Percentiles rank a stretch among this genome's conserved stretches.
Evolutionary conservation across 2,113 vertebrate genomes (phyloP).

Genomic region (Colistium nudipinnis): DNA sequence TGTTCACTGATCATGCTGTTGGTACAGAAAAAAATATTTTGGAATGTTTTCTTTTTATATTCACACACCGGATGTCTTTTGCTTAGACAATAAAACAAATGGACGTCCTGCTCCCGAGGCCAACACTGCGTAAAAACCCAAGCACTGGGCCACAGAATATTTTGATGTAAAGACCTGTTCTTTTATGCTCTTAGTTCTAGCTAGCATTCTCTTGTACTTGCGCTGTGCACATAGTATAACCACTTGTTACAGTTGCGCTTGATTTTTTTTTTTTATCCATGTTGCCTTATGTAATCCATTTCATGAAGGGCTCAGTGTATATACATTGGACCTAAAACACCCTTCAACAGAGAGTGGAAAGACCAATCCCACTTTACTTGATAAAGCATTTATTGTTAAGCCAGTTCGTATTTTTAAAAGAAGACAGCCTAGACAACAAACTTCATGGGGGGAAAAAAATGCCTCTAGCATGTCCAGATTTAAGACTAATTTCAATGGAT

Average conservation of each 20-base stretch:
- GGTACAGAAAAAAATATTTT: constrained; percentile 42
- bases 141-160: constrained; percentile 60
- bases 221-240: constrained; percentile 17
- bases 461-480: constrained; percentile 63
- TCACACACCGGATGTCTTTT: too few species aligned
- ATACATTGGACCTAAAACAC: constrained; percentile 67
- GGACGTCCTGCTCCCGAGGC: constrained; percentile 40
- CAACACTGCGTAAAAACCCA: constrained; percentile 50
- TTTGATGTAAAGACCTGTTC: constrained; percentile 30
- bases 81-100: constrained; percentile 36
- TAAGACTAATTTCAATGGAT: constrained; percentile 51
- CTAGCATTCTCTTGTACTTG: constrained; percentile 19
- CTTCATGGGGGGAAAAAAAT: constrained; percentile 4
- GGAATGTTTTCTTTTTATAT: constrained; percentile 16
- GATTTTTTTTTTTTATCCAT: constrained; percentile 50
- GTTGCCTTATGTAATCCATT: constrained; percentile 78
- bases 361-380: constrained; percentile 61
- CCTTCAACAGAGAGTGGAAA: constrained; percentile 58
- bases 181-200: constrained; percentile 6
- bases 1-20: constrained; percentile 41
- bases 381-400: constrained; percentile 67
- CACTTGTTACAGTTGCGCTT: constrained; percentile 11
- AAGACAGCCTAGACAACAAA: constrained; percentile 30
- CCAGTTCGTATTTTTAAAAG: constrained; percentile 60
- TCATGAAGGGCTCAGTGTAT: constrained; percentile 64